Evolutionary conservation across 2,888 invertebrate species (phyloP), one percentile per base, ranked within the genome.

Genomic region (Eilema caniola): DNA sequence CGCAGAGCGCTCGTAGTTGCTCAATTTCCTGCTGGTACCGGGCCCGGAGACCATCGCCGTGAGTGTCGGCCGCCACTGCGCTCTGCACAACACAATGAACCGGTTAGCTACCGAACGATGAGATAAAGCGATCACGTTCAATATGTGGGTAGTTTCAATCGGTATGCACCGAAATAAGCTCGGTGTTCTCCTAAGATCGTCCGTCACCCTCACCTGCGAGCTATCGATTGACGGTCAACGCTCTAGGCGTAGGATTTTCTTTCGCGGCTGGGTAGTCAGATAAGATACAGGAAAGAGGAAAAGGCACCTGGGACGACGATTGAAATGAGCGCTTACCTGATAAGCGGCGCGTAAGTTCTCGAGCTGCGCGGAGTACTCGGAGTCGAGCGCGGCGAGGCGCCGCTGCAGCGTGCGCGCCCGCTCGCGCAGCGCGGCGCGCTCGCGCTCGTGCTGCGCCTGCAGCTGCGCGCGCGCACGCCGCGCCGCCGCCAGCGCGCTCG

Each of bases 1-100:
- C 98, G 89, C 98, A 98, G 70, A 99, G 96, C 78, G 97, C 97
- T 94, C 97, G 96, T 74, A 98, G 95, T 90, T 98, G 98, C 89
- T 98, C 98, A 84, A 98, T 98, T 94, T 98, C 98, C 62, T 97
- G 96, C 91, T 98, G 98, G 91, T 98, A 98, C 73, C 97, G 96
- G 85, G 96, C 96, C 68, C 97, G 96, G 77, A 97, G 96, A 65
- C 96, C 95, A 85, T 97, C 97, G 69, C 96, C 96, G 89, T 96
- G 96, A 78, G 95, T 90, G 88, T 96, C 96, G 62, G 96, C 96
- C 41, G 96, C 92, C 69, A 96, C 92, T 8, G 96, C 96, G 83
- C 96, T 96, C 90, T 96, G 87, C 0, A 76, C 31, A 28, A 24
- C 12, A 12, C 16, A 28, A 62, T 16, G 53, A 53, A 53, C n/a